A percentile compares a stretch with the other conserved stretches of the same genome.
Evolutionary conservation across 2,113 vertebrate species (phyloP).

Genomic region (Oreocharis arfaki): DNA sequence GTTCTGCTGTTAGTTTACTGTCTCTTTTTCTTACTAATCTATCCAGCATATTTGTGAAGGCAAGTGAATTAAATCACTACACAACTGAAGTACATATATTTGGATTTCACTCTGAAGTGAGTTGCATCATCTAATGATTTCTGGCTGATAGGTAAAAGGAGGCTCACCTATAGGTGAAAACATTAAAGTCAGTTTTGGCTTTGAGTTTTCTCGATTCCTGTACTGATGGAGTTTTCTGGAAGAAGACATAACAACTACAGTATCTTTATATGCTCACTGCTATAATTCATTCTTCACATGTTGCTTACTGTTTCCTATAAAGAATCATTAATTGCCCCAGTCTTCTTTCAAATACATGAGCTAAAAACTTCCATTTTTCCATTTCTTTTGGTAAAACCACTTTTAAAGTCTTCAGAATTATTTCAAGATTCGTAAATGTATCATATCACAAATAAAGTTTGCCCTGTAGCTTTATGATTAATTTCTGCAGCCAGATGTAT

Average conservation of each 20-base stretch:
- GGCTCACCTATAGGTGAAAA: not conserved
- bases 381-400: not conserved
- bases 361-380: not conserved
- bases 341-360: not conserved
- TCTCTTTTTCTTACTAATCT: not conserved
- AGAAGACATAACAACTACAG: not conserved
- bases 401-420: not conserved
- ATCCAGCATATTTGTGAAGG: not conserved
- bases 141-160: not conserved
- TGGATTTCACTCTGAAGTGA: not conserved
- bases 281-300: not conserved
- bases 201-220: not conserved
- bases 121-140: not conserved
- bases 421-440: not conserved
- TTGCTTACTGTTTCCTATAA: not conserved
- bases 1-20: not conserved
- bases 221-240: not conserved
- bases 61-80: not conserved
- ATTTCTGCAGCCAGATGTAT: not conserved
- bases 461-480: not conserved
- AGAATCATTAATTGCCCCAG: not conserved
- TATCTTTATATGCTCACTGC: not conserved
- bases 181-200: not conserved
- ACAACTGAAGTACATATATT: not conserved
- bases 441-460: not conserved